These are phyloP conservation scores for Athalia rosae DNA, from an alignment of 2,888 invertebrate species.

Conservation along the genomic window DNA sequence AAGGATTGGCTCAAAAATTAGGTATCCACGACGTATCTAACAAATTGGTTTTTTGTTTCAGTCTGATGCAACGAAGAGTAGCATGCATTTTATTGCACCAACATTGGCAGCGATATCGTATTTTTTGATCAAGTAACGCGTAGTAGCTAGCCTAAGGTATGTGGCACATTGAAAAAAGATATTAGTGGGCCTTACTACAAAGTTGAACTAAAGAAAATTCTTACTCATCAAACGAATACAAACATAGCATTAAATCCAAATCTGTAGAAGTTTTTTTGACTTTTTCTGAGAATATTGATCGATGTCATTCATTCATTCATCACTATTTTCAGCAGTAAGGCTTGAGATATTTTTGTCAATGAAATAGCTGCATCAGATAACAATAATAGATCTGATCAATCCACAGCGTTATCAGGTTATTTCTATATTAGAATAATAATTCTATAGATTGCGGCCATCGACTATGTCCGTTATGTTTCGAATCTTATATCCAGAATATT, in stretches of 20 bases:
- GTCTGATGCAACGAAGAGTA: slow-evolving; percentile 32
- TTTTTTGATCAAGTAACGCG: slow-evolving; percentile 5
- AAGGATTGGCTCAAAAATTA: background rate
- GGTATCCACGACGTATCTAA: background rate
- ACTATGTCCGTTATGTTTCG: no score
- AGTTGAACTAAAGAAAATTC: background rate
- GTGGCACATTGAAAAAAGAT: background rate
- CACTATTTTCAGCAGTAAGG: no score
- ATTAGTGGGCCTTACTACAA: background rate
- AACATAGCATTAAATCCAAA: background rate
- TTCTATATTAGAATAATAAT: no score
- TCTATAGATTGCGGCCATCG: no score
- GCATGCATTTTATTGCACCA: background rate
- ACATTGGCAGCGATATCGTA: slow-evolving; percentile 1
- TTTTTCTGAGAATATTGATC: no score
- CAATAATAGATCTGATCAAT: no score
- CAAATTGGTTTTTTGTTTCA: slow-evolving; percentile 11
- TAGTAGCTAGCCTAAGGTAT: background rate
- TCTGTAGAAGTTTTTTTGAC: background rate
- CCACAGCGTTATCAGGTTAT: no score
- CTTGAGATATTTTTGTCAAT: no score
- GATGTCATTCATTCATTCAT: no score
- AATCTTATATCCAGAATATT: no score
- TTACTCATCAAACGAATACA: background rate
- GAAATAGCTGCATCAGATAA: no score